These are phyloP conservation scores for Drosophila sucinea DNA, from an alignment of 1,140 invertebrate species.

Conservation along the genomic window DNA sequence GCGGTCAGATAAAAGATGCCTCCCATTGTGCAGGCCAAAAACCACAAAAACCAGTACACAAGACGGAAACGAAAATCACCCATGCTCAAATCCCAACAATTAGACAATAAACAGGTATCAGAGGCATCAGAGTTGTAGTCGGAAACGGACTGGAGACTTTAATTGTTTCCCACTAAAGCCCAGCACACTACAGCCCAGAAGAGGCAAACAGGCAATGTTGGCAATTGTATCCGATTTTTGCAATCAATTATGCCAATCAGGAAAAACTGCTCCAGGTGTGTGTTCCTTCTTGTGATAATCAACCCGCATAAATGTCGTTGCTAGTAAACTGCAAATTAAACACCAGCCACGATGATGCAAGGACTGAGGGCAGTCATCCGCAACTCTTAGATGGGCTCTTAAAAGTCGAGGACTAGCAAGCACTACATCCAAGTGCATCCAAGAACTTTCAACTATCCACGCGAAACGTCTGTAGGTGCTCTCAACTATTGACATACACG, in stretches of 20 bases:
- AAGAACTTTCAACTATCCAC: constrained; percentile 2
- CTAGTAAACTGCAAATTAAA: constrained; percentile 2
- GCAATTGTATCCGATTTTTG: not conserved
- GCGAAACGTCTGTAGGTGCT: constrained; percentile 4
- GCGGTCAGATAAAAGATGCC: too few relatives aligned
- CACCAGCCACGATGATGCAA: not conserved
- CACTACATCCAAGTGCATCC: constrained; percentile 2
- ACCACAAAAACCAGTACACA: not conserved
- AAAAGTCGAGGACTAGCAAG: constrained; percentile 10
- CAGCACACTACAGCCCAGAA: not conserved
- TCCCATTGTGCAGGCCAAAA: not conserved
- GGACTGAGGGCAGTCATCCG: constrained; percentile 4
- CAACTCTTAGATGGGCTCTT: not conserved
- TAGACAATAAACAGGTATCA: constrained; percentile 5
- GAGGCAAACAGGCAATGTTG: not conserved
- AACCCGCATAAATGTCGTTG: not conserved
- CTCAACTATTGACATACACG: constrained; percentile 5
- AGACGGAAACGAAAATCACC: not conserved
- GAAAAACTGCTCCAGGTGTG: not conserved
- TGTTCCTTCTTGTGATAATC: not conserved
- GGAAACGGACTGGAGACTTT: not conserved
- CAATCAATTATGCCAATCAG: constrained; percentile 12
- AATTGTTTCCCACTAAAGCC: not conserved
- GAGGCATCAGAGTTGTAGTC: not conserved
- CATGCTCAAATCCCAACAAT: constrained; percentile 1